phyloP scores from a whole-genome alignment of 2,113 vertebrate genomes.

The Hirundichthys speculiger region DNA sequence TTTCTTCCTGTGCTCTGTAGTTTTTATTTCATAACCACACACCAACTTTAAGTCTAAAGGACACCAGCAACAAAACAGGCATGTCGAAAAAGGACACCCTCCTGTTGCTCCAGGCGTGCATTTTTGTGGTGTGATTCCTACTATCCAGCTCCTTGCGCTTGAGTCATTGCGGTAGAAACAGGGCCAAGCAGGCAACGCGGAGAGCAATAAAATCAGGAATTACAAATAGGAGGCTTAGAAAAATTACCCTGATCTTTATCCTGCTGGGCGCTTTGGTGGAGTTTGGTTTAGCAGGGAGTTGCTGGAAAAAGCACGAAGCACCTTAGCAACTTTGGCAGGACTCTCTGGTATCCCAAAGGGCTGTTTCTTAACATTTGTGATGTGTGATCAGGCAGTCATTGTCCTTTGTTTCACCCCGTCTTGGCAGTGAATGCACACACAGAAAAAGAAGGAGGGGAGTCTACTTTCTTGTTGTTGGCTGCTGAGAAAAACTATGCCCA shows the following conservation, averaged over 20 bases:
- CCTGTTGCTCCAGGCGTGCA: conserved; percentile 25
- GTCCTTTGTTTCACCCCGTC: conserved; percentile 51
- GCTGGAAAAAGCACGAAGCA: conserved; percentile 35
- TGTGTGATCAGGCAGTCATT: conserved; percentile 57
- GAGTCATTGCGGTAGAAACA: conserved; percentile 37
- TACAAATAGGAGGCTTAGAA: conserved; percentile 35
- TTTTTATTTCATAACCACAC: too few species aligned
- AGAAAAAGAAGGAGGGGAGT: conserved; percentile 50
- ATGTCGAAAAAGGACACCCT: conserved; percentile 16
- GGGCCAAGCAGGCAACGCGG: conserved; percentile 13
- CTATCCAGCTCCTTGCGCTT: conserved; percentile 14
- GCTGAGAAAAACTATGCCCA: conserved; percentile 62
- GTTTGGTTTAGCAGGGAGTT: conserved; percentile 1
- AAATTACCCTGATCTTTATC: conserved; percentile 42
- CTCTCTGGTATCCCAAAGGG: conserved; percentile 27
- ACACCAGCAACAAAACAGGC: conserved; percentile 29
- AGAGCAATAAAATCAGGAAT: conserved; percentile 48
- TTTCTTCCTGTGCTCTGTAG: conserved; percentile 6
- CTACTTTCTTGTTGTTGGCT: conserved; percentile 66
- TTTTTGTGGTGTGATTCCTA: conserved; percentile 15
- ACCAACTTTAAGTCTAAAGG: conserved; percentile 28
- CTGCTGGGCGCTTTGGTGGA: conserved; percentile 42
- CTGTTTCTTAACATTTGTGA: conserved; percentile 50
- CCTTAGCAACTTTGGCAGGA: conserved; percentile 33
- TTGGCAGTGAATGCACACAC: conserved; percentile 62